Evolutionary conservation across 2,888 invertebrate species (phyloP), one percentile per base, ranked within the genome.

Genomic region (Tanytarsus gracilentus): DNA sequence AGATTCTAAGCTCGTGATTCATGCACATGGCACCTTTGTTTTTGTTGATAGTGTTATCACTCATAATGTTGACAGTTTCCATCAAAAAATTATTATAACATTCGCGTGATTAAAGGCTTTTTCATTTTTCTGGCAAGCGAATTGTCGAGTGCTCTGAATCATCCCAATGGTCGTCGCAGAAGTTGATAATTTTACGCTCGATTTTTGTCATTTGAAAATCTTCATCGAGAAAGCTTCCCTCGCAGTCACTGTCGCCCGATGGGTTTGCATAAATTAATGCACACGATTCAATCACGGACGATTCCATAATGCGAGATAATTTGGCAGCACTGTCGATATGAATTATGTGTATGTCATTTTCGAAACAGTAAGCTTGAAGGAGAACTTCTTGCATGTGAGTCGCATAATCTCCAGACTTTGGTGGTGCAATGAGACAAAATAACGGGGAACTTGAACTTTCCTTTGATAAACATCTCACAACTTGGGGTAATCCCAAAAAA

Each of bases 301-400:
- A 66, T 77, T 80, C 61, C 73, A 81, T 71, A 64, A 74, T 72
- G 21, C 73, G 69, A 64, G 72, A 72, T 49, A 74, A 64, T 67
- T 78, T 78, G 65, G 76, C 73, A 49, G 77, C 74, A 63, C 75
- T 76, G 65, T 80, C 79, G 44, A 79, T 3, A 23, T 85, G 83
- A 64, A 87, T 80, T 59, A 85, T 83, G 67, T 84, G 82, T 67
- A 88, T 87, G 65, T 83, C 85, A 64, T 87, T 86, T 71, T 88
- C 87, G 36, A 81, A 84, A 71, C 88, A 88, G 70, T 85, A 86
- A 0, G 88, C 87, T 68, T 87, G 85, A 29, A 87, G 74, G 0
- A 87, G 75, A 4, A 87, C 86, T 68, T 85, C 84, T 67, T 87
- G 86, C 78, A 88, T 85, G 68, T 87, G 87, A 5, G 83, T 84